phyloP scores from a whole-genome alignment of 2,888 invertebrate species.

The Pemphredon lugubris region DNA sequence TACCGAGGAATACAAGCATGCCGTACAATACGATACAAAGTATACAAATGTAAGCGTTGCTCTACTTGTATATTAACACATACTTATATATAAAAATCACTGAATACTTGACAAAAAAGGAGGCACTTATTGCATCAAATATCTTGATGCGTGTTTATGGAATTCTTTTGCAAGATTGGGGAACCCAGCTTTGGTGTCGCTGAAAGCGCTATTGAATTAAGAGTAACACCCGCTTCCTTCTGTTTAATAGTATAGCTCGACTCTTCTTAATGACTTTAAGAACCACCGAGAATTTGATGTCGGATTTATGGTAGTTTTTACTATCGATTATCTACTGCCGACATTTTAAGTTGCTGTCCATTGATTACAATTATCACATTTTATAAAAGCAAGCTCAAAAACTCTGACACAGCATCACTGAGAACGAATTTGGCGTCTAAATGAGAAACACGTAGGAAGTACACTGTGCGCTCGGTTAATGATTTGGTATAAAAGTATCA shows the following conservation, averaged over 20 bases:
- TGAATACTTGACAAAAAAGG: conserved; percentile 13
- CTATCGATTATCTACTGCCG: conserved; percentile 1
- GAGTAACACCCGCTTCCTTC: too few relatives aligned
- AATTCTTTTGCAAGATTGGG: not conserved
- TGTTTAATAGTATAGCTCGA: too few relatives aligned
- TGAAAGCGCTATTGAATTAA: not conserved
- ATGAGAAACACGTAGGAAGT: conserved; percentile 6
- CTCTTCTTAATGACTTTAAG: too few relatives aligned
- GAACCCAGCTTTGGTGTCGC: too few relatives aligned
- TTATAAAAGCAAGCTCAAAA: conserved; percentile 12
- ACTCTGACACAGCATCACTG: conserved; percentile 1
- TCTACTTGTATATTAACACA: conserved; percentile 45
- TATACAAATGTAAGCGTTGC: conserved; percentile 55
- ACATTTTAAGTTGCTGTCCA: conserved; percentile 15
- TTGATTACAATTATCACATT: conserved; percentile 15
- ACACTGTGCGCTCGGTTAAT: not conserved
- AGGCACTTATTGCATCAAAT: conserved; percentile 28
- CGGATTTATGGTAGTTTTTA: not conserved
- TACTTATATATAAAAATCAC: conserved; percentile 17
- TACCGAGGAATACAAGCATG: conserved; percentile 36
- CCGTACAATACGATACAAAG: conserved; percentile 58
- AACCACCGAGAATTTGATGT: too few relatives aligned
- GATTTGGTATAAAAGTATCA: not conserved
- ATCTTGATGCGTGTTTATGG: conserved; percentile 18
- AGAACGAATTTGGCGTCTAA: too few relatives aligned